Evolutionary conservation across 2,888 invertebrate genomes (phyloP), one percentile per base, ranked within the genome.

Genomic region (Leptodirus hochenwartii): DNA sequence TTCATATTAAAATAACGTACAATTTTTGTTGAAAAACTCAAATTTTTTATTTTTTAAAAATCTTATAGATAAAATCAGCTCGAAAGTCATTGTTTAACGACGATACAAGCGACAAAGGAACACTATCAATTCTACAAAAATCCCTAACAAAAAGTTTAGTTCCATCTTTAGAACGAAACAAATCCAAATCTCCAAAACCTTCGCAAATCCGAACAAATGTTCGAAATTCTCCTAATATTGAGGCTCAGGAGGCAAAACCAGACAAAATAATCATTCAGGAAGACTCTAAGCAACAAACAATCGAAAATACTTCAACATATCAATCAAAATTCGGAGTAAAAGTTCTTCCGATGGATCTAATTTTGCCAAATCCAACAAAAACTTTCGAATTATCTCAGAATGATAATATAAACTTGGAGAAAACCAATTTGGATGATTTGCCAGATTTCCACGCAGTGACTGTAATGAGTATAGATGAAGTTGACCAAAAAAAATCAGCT

Each of bases 281-380:
- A n/a, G n/a, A n/a, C n/a, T n/a, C n/a, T n/a, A n/a, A n/a, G n/a
- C n/a, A n/a, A n/a, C n/a, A n/a, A n/a, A n/a, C n/a, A n/a, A n/a
- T n/a, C n/a, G n/a, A n/a, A n/a, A n/a, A n/a, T n/a, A n/a, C n/a
- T n/a, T n/a, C n/a, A n/a, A n/a, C n/a, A n/a, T n/a, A 61, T 27
- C 63, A 66, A 30, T 56, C 56, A 51, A 75, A 75, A 47, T 74
- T 76, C 31, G 76, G 75, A 1, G 68, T 75, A 30, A 60, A 70
- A 44, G 75, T 76, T 1, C 49, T 76, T 4, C 70, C 70, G 9
- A 45, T 45, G 9, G 39, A 44, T 5, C 39, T 35, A 30, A 35
- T 36, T 25, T 43, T 49, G 25, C 47, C 40, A 29, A 56, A 53
- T 35, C 51, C 54, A 5, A 55, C 53, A 39, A 47, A 39, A 5